Percentiles rank a stretch among this genome's conserved stretches.
These are phyloP conservation scores for Drosophila lacicola DNA, from an alignment of 2,888 invertebrate species.

Conservation along the genomic window DNA sequence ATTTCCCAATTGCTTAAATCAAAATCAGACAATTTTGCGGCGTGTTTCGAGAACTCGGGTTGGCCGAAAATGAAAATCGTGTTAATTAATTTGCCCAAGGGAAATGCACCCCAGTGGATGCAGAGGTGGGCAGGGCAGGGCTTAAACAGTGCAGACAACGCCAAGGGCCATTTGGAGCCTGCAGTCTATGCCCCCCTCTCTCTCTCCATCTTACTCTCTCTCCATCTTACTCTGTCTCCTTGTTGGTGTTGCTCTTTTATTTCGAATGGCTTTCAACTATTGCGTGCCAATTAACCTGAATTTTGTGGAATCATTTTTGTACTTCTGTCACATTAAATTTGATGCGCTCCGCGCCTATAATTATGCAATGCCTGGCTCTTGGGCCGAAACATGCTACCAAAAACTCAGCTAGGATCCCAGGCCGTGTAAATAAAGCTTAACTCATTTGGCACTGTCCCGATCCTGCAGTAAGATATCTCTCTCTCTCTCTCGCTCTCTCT, in stretches of 20 bases:
- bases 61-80: constrained; percentile 47
- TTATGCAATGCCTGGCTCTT: constrained; percentile 2
- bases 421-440: no score
- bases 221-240: no score
- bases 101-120: background rate
- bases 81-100: constrained; percentile 67
- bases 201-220: background rate
- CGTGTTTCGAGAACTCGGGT: constrained; percentile 6
- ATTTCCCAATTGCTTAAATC: constrained; percentile 30
- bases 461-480: no score
- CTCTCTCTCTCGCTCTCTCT: no score
- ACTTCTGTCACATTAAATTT: constrained; percentile 11
- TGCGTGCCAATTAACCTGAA: constrained; percentile 55
- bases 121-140: background rate
- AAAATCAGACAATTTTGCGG: constrained; percentile 23
- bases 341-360: background rate
- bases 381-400: background rate
- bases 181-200: background rate
- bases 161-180: background rate
- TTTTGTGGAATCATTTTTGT: constrained; percentile 14
- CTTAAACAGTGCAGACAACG: background rate
- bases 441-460: no score
- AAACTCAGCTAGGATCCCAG: no score
- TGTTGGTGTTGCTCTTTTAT: background rate
- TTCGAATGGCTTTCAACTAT: constrained; percentile 2